Evolutionary conservation across 2,113 vertebrate genomes (phyloP).

Genomic region (Cyanoramphus novaezelandiae): DNA sequence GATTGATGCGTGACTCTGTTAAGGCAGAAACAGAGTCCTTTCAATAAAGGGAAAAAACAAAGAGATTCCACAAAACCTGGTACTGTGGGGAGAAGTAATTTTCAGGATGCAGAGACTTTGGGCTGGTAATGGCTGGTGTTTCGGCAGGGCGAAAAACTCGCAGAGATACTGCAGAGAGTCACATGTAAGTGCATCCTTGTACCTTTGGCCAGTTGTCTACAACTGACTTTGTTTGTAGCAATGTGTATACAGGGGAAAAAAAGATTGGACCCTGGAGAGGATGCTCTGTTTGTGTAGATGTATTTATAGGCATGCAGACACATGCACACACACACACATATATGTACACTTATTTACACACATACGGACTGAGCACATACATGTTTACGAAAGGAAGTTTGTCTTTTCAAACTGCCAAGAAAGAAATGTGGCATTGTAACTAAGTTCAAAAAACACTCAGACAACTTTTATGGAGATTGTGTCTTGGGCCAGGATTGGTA

Average conservation of each 20-base stretch:
- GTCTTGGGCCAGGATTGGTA: background rate
- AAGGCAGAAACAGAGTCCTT: background rate
- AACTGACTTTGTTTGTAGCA: background rate
- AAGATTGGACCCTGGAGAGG: background rate
- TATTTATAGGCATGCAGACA: background rate
- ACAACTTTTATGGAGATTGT: background rate
- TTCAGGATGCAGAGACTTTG: background rate
- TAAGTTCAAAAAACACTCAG: background rate
- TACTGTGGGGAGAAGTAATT: background rate
- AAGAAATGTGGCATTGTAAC: background rate
- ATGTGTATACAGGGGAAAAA: background rate
- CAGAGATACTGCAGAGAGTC: background rate
- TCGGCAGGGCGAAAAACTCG: background rate
- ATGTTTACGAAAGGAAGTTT: background rate
- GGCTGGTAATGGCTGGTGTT: background rate
- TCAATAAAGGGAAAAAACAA: background rate
- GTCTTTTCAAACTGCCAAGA: background rate
- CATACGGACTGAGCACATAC: background rate
- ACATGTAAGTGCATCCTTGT: background rate
- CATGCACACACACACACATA: fast-evolving
- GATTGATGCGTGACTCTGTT: background rate
- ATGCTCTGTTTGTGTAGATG: background rate
- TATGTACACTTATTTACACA: background rate
- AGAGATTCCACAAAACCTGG: background rate
- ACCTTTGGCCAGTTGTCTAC: background rate